These are phyloP conservation scores for Enteromius radiatus DNA, from an alignment of 2,797 vertebrate genomes.

Conservation along the genomic window DNA sequence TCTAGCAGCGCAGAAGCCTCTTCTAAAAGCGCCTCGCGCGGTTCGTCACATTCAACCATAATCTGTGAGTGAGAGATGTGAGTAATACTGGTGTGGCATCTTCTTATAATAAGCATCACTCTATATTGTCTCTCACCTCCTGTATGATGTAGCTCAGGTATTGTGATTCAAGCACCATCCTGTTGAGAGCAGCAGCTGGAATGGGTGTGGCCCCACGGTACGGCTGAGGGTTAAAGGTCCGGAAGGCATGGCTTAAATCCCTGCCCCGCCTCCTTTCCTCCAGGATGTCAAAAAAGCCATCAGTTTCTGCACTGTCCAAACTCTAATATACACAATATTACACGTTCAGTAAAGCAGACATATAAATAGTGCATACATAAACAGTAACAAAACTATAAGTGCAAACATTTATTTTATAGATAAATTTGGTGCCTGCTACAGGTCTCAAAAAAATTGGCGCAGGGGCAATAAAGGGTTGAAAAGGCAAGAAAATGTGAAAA, in stretches of 20 bases:
- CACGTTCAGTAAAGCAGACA: not conserved
- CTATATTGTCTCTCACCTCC: conserved; percentile 78
- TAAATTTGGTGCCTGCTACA: too few relatives aligned
- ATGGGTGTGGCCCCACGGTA: conserved; percentile 80
- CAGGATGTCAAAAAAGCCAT: conserved; percentile 76
- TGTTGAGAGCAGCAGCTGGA: conserved; percentile 82
- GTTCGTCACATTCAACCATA: conserved; percentile 80
- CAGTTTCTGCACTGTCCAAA: not conserved
- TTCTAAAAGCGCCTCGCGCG: conserved; percentile 81
- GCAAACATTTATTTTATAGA: not conserved
- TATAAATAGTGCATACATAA: not conserved
- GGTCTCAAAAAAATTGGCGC: too few relatives aligned
- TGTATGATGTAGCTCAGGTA: conserved; percentile 83
- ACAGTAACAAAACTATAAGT: not conserved
- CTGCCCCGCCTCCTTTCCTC: conserved; percentile 85
- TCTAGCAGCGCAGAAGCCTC: conserved; percentile 83
- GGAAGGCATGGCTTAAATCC: conserved; percentile 87
- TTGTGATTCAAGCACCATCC: conserved; percentile 87
- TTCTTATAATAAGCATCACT: not conserved
- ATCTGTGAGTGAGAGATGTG: conserved; percentile 73
- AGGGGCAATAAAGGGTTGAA: too few relatives aligned
- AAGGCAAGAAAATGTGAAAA: too few relatives aligned
- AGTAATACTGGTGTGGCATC: not conserved
- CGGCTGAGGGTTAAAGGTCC: conserved; percentile 83
- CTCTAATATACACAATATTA: conserved; percentile 27